Percentiles rank a stretch among this genome's conserved stretches.
Evolutionary conservation across 2,797 vertebrate genomes (phyloP).

Genomic region (Chrosomus eos): DNA sequence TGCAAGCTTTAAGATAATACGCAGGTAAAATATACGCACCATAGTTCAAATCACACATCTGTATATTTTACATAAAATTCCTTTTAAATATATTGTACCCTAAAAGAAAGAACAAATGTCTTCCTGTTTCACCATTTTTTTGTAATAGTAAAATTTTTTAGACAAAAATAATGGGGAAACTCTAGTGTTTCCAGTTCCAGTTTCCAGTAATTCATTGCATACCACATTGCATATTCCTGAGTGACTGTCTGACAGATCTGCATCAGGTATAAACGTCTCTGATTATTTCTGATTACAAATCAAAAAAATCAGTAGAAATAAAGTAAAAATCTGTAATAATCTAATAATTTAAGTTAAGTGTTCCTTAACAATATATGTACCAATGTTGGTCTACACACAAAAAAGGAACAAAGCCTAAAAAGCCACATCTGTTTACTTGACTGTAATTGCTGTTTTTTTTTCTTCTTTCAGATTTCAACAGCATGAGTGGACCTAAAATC

Average conservation of each 20-base stretch:
- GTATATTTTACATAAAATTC: background rate
- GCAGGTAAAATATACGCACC: background rate
- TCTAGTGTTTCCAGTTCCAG: background rate
- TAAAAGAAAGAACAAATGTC: background rate
- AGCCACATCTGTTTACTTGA: background rate
- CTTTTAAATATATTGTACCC: background rate
- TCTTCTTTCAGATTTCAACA: background rate
- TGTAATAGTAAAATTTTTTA: background rate
- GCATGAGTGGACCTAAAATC: slow-evolving; percentile 9
- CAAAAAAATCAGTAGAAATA: background rate
- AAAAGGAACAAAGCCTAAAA: background rate
- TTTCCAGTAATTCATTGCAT: background rate
- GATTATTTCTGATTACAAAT: background rate
- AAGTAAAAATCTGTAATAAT: background rate
- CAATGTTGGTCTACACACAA: background rate
- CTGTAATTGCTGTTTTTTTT: background rate
- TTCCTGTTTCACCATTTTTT: background rate
- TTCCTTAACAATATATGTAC: background rate
- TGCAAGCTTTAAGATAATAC: background rate
- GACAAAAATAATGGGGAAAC: background rate
- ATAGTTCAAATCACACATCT: background rate
- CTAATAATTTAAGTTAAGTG: background rate
- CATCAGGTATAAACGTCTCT: background rate
- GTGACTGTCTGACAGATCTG: background rate
- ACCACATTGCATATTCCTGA: no score